phyloP scores from a whole-genome alignment of 1,140 invertebrate genomes.

The Rhopalosiphum padi region DNA sequence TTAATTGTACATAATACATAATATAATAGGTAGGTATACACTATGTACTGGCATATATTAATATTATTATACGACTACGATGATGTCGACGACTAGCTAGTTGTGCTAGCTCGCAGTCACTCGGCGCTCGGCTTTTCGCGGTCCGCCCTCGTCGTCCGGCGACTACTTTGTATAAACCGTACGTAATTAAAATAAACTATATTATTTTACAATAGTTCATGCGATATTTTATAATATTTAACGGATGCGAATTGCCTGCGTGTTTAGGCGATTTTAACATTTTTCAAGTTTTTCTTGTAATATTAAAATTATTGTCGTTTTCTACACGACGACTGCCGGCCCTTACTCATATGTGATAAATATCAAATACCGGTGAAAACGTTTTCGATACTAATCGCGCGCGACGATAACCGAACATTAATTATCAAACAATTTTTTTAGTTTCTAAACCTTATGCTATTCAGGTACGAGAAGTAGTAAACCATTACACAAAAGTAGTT shows the following conservation, averaged over 20 bases:
- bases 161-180: not conserved
- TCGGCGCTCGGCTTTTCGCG: not conserved
- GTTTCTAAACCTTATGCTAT: not conserved
- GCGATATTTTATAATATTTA: not conserved
- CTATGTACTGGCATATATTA: not conserved
- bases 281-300: no score
- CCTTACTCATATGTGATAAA: no score
- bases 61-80: not conserved
- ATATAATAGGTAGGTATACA: not conserved
- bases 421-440: not conserved
- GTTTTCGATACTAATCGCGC: no score
- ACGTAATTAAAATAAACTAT: not conserved
- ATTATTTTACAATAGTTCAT: not conserved
- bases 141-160: not conserved
- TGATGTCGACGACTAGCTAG: not conserved
- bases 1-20: not conserved
- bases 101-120: not conserved
- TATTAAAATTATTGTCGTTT: no score
- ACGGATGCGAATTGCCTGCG: no score
- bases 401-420: no score
- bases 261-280: no score
- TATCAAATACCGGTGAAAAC: no score
- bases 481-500: not conserved
- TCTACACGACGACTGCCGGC: no score
- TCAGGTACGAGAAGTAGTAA: not conserved